Base-by-base conservation (phyloP, 2,113 vertebrate species). In the Platysternon megacephalum region DNA sequence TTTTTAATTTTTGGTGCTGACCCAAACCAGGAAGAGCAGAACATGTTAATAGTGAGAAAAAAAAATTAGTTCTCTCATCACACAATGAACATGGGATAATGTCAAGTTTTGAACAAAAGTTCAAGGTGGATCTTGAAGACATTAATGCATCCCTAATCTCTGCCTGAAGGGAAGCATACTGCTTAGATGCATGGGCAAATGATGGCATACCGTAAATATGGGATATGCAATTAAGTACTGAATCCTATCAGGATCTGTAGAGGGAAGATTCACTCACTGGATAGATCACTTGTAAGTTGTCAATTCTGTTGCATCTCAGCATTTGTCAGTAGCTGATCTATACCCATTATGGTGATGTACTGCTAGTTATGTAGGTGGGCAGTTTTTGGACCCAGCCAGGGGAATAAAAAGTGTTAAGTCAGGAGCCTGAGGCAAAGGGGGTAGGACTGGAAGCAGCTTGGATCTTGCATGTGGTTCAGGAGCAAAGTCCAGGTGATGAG, bases 61-160 rank as follows among this genome's bases (percentile, higher is more conserved):
- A 32, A 48, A 35, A 35, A 48, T 35, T 72, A 39, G 19, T 72
- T 44, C 5, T 93, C 11, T 58, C 28, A 49, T 21, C 86, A 17
- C 9, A 89, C n/a, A 86, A 79, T 81, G 42, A 82, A 81, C n/a
- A 39, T 2, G 5, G n/a, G 79, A 72, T 65, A 68, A 95, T 79
- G 68, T 32, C 91, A 93, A 91, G 82, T 88, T 93, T 88, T 85
- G 26, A 88, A 94, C 86, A 95, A 93, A 94, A 93, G 13, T 28
- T 89, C 24, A 55, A 49, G 81, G 93, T 86, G 56, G 83, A 94
- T 94, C 87, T 92, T n/a, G 51, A 92, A 91, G 89, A 79, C 8
- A 81, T 68, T 48, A 95, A 90, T 39, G 14, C 56, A 46, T 56
- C 79, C 52, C 88, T 94, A 91, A 92, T 65, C 5, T 56, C 49